Evolutionary conservation across 2,797 vertebrate species (phyloP), one percentile per base, ranked within the genome.

Genomic region (Xenentodon cancila): DNA sequence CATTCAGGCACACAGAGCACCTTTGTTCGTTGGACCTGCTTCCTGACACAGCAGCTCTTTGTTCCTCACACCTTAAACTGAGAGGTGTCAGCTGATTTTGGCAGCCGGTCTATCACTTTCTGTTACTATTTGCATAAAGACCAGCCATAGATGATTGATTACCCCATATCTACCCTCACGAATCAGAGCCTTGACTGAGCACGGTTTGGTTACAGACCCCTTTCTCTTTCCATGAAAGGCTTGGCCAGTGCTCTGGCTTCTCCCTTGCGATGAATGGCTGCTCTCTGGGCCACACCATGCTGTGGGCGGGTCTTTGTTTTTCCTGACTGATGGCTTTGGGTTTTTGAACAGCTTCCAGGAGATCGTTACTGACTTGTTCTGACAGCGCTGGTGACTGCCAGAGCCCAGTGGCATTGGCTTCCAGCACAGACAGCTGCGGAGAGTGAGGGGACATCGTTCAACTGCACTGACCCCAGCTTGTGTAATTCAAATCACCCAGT

Each of bases 371-470:
- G 85, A 83, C 79, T 81, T 68, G 81, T 84, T 81, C 44, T 68
- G 79, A 84, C 44, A 22, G 71, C 18, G 59, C 61, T 40, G 63
- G 70, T 73, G 89, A 68, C 77, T 49, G 5, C 53, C 70, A 67
- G 44, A 4, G 62, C 16, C 48, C 19, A 51, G 57, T 42, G 45
- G 73, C 60, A 59, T 50, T 63, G 9, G 46, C 68, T 20, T 51
- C 80, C 83, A 85, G 42, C 22, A 0, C 20, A 30, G 83, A 90
- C 92, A 92, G 91, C 84, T 92, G 90, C 79, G 71, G 73, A 63
- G 79, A 79, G 80, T 79, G 79, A 6, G 34, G 69, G 68, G 77
- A 62, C 60, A 64, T 56, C 60, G 22, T 22, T 59, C 58, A 27
- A 48, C 47, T 55, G 56, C 52, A 4, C 53, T 55, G 81, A 75